phyloP scores from a whole-genome alignment of 2,113 vertebrate genomes.

The Eleginops maclovinus region DNA sequence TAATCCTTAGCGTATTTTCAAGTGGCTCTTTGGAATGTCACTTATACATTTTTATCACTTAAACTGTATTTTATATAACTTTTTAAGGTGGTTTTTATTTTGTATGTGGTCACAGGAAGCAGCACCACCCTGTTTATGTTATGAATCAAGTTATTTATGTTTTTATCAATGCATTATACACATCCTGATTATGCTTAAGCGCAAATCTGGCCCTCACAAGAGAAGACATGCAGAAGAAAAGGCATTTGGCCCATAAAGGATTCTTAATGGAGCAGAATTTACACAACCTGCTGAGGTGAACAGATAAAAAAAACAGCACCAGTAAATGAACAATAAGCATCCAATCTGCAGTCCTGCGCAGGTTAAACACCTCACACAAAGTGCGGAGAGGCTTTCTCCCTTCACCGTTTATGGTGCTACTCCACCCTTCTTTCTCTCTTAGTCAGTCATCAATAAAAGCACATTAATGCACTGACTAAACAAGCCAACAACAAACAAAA shows the following conservation, averaged over 20 bases:
- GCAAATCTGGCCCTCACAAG: background rate
- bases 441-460: conserved; percentile 79
- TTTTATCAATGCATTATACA: too few species aligned
- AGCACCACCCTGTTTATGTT: background rate
- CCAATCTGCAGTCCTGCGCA: conserved; percentile 61
- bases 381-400: conserved; percentile 57
- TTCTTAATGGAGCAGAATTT: conserved; percentile 82
- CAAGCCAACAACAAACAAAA: conserved; percentile 62
- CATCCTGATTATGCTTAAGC: background rate
- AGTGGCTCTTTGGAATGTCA: background rate
- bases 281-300: conserved; percentile 73
- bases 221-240: conserved; percentile 8
- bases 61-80: too few species aligned
- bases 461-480: conserved; percentile 58
- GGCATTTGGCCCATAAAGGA: conserved; percentile 54
- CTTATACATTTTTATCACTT: background rate
- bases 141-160: too few species aligned
- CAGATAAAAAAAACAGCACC: conserved; percentile 64
- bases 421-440: conserved; percentile 40
- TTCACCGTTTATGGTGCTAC: conserved; percentile 36
- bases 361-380: conserved; percentile 69
- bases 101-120: background rate
- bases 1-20: background rate
- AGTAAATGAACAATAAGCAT: conserved; percentile 61
- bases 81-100: too few species aligned